Evolutionary conservation across 2,888 invertebrate species (phyloP), one percentile per base, ranked within the genome.

Genomic region (Drosophila ustulata): DNA sequence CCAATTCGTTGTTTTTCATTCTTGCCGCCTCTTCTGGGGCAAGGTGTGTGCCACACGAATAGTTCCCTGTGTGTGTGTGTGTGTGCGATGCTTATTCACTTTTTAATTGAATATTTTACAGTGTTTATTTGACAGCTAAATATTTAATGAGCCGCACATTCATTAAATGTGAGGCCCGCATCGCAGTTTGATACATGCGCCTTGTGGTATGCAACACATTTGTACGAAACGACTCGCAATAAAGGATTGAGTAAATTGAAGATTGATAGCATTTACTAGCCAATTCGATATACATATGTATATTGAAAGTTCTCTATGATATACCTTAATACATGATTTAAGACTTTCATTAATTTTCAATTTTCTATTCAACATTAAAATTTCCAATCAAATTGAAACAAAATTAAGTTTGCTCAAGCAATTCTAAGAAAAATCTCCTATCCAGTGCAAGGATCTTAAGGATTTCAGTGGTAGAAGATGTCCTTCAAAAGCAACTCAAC

Each of bases 21-120:
- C 30, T n/a, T 66, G 61, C 46, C 47, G 39, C 43, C 26, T 34
- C 26, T 50, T 45, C 28, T 55, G 55, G 47, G 63, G 49, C 57
- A 74, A 85, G 83, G 78, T 80, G 78, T 82, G 78, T 18, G 18
- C 18, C 66, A 76, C 58, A 56, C 53, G 5, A 37, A 37, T 37
- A 37, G 37, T 37, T 37, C n/a, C n/a, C 4, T 34, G 34, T 34
- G 25, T 25, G 39, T n/a, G 37, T 18, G 39, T 26, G 63, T 68
- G 49, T 57, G 63, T 13, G 55, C 11, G 18, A 23, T 11, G 13
- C 55, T 11, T 72, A 66, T 73, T 75, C 70, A 71, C 78, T 82
- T 88, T 86, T 88, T 88, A 88, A 88, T 88, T 89, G 83, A 83
- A 88, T 77, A 83, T 80, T 82, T 84, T 88, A 73, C 66, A 82